Evolutionary conservation across 2,797 vertebrate genomes (phyloP).

Genomic region (Salarias fasciatus): DNA sequence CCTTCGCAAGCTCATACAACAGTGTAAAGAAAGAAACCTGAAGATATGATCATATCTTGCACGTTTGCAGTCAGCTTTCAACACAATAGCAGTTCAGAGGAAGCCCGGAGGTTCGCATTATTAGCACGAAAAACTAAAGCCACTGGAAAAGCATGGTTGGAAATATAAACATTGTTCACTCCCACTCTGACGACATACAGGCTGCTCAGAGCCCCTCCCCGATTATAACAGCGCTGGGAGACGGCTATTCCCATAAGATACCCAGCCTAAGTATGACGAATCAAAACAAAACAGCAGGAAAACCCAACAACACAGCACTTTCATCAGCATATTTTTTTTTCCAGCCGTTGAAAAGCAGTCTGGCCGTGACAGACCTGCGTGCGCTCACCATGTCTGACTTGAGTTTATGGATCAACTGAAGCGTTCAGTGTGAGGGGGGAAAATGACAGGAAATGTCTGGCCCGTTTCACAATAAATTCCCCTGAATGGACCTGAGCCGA

Average conservation of each 20-base stretch:
- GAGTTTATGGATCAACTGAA: slow-evolving; percentile 59
- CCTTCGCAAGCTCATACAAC: too few relatives aligned
- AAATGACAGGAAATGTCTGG: slow-evolving; percentile 79
- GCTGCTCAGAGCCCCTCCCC: slow-evolving; percentile 52
- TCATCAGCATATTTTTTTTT: slow-evolving; percentile 22
- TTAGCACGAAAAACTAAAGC: slow-evolving; percentile 22
- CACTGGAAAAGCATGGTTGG: slow-evolving; percentile 34
- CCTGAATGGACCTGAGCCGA: slow-evolving; percentile 59
- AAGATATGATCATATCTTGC: slow-evolving; percentile 2
- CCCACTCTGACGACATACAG: slow-evolving; percentile 53
- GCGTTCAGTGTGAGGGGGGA: slow-evolving; percentile 70
- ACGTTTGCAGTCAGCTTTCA: slow-evolving; percentile 2
- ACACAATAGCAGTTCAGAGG: slow-evolving; percentile 7
- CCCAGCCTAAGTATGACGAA: slow-evolving; percentile 58
- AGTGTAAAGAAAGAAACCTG: neutral
- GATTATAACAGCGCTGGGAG: slow-evolving; percentile 57
- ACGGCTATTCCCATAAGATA: slow-evolving; percentile 60
- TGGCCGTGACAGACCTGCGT: slow-evolving; percentile 29
- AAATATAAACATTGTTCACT: slow-evolving; percentile 43
- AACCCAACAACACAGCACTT: slow-evolving; percentile 30
- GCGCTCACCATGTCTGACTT: slow-evolving; percentile 53
- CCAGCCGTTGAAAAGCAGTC: slow-evolving; percentile 9
- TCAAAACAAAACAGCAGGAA: slow-evolving; percentile 50
- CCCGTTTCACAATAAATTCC: slow-evolving; percentile 77
- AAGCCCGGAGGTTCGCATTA: slow-evolving; percentile 7